Conservation (phyloP, 2,888 invertebrate species). For the Amiota communis region DNA sequence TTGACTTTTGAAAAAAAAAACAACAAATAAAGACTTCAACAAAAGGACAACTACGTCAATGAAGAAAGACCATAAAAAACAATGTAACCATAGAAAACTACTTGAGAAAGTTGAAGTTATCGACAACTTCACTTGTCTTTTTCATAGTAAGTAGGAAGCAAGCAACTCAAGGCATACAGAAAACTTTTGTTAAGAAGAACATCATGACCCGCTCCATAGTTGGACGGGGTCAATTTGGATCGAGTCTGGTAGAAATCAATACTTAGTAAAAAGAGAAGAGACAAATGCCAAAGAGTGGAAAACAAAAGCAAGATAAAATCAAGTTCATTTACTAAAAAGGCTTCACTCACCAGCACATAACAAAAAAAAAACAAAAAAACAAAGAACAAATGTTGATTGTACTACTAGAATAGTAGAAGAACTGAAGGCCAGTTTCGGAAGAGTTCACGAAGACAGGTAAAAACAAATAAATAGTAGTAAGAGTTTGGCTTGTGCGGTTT, state of each 20-base stretch:
- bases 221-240: neutral
- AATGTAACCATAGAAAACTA: slow-evolving; percentile 46
- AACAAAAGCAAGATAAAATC: slow-evolving; percentile 59
- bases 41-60: neutral
- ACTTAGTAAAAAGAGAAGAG: slow-evolving; percentile 21
- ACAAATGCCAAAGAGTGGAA: slow-evolving; percentile 23
- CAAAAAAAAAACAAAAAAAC: slow-evolving; percentile 27
- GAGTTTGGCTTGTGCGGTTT: slow-evolving; percentile 12
- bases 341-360: slow-evolving; percentile 37
- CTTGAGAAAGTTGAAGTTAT: slow-evolving; percentile 52
- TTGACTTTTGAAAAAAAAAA: slow-evolving; percentile 53
- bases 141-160: too few relatives aligned
- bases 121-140: slow-evolving; percentile 3
- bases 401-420: too few relatives aligned
- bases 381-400: neutral
- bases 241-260: slow-evolving; percentile 52
- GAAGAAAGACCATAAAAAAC: slow-evolving; percentile 50
- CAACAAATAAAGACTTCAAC: slow-evolving; percentile 14
- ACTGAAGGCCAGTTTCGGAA: neutral
- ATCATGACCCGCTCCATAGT: too few relatives aligned
- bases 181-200: neutral
- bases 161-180: slow-evolving; percentile 29
- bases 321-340: slow-evolving; percentile 63
- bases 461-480: slow-evolving; percentile 18
- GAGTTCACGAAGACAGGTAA: neutral